Conservation (phyloP, 92 coral and sea anemone genomes). For the Epizoanthus fatuus region DNA sequence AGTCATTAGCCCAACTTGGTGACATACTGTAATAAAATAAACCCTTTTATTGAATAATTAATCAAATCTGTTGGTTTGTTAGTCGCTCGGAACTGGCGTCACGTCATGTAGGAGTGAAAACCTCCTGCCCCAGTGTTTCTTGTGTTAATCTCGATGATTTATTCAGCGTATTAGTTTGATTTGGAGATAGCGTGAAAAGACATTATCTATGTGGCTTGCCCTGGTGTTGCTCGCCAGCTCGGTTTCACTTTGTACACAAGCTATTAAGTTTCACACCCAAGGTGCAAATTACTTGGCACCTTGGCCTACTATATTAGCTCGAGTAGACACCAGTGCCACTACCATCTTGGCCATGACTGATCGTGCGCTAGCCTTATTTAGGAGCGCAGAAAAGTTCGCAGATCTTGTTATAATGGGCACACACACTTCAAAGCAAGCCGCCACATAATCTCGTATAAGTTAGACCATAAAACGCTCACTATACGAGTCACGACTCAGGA, state of each 20-base stretch:
- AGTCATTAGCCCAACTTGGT: conserved; percentile 88
- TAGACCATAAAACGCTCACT: conserved; percentile 82
- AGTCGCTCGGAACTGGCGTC: conserved; percentile 54
- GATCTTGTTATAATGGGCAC: conserved; percentile 81
- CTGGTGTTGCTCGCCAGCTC: conserved; percentile 25
- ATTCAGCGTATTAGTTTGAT: conserved; percentile 43
- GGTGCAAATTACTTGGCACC: conserved; percentile 52
- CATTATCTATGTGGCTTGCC: conserved; percentile 42
- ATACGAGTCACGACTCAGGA: conserved; percentile 93
- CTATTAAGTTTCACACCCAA: conserved; percentile 31
- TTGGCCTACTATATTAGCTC: conserved; percentile 28
- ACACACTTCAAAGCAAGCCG: conserved; percentile 87
- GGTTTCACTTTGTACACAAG: conserved; percentile 42
- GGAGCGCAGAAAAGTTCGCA: conserved; percentile 58
- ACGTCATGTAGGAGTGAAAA: conserved; percentile 28
- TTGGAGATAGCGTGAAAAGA: conserved; percentile 48
- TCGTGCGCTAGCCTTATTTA: conserved; percentile 50
- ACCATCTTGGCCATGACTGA: conserved; percentile 9
- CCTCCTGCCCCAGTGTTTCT: conserved; percentile 26
- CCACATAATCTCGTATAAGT: conserved; percentile 92
- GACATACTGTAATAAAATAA: conserved; percentile 90
- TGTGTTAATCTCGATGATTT: conserved; percentile 43
- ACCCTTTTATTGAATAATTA: conserved; percentile 89
- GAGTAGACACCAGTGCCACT: conserved; percentile 9
- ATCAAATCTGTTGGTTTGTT: conserved; percentile 81